phyloP scores from a whole-genome alignment of 2,797 vertebrate species.

The Rhinogobio ventralis region DNA sequence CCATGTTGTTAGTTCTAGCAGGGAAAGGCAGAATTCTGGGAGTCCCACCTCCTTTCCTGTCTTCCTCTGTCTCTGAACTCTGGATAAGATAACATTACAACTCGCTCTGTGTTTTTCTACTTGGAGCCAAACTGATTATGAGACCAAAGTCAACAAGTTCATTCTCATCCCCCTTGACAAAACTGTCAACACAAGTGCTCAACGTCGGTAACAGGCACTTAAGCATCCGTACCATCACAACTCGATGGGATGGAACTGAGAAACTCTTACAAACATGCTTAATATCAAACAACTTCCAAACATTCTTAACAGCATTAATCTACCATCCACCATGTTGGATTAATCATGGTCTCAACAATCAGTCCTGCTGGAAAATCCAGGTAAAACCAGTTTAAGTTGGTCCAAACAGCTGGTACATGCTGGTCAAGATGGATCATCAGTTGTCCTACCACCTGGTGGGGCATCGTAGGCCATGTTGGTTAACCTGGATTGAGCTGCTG shows the following conservation, averaged over 20 bases:
- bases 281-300: neutral
- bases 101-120: conserved; percentile 53
- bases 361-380: conserved; percentile 41
- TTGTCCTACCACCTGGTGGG: neutral
- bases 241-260: conserved; percentile 39
- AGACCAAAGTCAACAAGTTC: conserved; percentile 54
- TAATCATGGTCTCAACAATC: conserved; percentile 59
- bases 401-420: neutral
- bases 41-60: conserved; percentile 42
- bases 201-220: conserved; percentile 18
- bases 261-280: conserved; percentile 26
- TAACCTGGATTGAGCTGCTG: neutral
- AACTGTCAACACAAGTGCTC: conserved; percentile 3
- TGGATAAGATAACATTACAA: conserved; percentile 49
- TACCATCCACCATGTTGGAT: conserved; percentile 22
- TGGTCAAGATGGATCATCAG: neutral
- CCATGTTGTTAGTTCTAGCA: conserved; percentile 55
- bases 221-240: conserved; percentile 26
- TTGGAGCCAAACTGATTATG: conserved; percentile 62
- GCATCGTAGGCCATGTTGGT: neutral
- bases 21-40: conserved; percentile 64
- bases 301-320: neutral
- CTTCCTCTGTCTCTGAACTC: conserved; percentile 50
- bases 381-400: neutral
- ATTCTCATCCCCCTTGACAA: neutral